A percentile compares a stretch with the other conserved stretches of the same genome.
Conservation (phyloP, 1,140 invertebrate genomes). For the Trichoplusia ni region DNA sequence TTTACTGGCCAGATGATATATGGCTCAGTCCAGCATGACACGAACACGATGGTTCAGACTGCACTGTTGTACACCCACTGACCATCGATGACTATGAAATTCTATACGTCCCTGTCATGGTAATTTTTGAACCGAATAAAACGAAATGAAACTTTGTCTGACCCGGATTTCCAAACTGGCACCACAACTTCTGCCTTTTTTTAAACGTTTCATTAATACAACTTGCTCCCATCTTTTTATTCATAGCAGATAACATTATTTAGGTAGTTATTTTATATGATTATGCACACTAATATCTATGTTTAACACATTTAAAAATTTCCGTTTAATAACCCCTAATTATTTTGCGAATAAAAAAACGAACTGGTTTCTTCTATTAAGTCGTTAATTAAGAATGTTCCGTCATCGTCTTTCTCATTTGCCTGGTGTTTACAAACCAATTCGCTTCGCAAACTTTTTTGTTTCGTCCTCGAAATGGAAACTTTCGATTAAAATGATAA, state of each 20-base stretch:
- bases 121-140: too few relatives aligned
- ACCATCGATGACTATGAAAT: too few relatives aligned
- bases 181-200: too few relatives aligned
- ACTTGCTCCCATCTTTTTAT: too few relatives aligned
- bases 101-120: too few relatives aligned
- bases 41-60: too few relatives aligned
- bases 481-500: constrained; percentile 39
- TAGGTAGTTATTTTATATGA: not conserved
- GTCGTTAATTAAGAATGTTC: constrained; percentile 27
- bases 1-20: too few relatives aligned
- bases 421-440: constrained; percentile 34
- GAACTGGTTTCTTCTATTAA: constrained; percentile 21
- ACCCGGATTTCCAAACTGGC: too few relatives aligned
- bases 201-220: too few relatives aligned
- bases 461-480: constrained; percentile 30
- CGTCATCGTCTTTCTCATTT: constrained; percentile 25
- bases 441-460: constrained; percentile 28
- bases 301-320: constrained; percentile 4
- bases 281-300: constrained; percentile 10
- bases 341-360: constrained; percentile 3
- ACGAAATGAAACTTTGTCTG: too few relatives aligned
- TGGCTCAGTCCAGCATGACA: too few relatives aligned
- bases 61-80: too few relatives aligned
- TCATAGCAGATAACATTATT: not conserved
- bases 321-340: constrained; percentile 10